Percentiles rank a stretch among this genome's conserved stretches.
Evolutionary conservation across 2,113 vertebrate species (phyloP).

Genomic region (Zosterops japonicus): DNA sequence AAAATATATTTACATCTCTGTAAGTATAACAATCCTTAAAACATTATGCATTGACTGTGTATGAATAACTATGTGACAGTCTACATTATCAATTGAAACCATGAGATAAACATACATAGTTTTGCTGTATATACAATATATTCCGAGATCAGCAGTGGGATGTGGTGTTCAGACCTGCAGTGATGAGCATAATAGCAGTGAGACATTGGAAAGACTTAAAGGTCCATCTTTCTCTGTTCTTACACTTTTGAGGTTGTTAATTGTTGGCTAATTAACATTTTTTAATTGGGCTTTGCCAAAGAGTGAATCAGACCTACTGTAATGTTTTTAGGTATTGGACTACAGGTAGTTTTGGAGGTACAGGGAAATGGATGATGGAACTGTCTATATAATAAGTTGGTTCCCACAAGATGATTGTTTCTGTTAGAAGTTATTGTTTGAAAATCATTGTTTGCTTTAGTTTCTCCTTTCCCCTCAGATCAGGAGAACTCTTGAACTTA

Average conservation of each 20-base stretch:
- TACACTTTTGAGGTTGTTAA: neutral
- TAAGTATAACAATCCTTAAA: neutral
- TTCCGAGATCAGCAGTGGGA: neutral
- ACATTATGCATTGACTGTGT: neutral
- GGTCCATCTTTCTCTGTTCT: neutral
- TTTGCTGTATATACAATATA: neutral
- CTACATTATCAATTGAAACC: neutral
- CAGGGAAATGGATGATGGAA: neutral
- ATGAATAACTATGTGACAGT: neutral
- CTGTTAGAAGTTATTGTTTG: neutral
- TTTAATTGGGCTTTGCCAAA: neutral
- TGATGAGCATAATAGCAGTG: neutral
- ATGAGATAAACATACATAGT: neutral
- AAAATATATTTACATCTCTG: neutral
- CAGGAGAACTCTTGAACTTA: neutral
- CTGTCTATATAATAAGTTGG: neutral
- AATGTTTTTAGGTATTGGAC: neutral
- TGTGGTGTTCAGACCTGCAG: neutral
- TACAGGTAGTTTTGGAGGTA: neutral
- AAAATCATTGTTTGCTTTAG: neutral
- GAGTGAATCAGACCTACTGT: neutral
- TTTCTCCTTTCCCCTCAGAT: neutral
- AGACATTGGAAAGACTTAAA: neutral
- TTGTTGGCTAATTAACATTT: neutral
- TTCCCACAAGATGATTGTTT: neutral